Evolutionary conservation across 2,888 invertebrate species (phyloP).

Genomic region (Scotopteryx bipunctaria): DNA sequence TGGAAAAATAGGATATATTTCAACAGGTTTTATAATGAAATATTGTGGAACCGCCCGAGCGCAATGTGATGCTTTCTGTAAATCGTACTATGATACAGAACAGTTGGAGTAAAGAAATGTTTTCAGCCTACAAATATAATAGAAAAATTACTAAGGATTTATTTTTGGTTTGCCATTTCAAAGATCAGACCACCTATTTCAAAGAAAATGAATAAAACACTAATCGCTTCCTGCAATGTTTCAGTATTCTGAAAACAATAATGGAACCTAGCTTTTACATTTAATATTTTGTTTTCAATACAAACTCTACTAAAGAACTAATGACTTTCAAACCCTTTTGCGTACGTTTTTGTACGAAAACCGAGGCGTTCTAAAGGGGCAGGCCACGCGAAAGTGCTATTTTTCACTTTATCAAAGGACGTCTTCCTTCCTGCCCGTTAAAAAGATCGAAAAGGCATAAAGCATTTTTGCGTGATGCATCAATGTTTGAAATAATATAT

Average conservation of each 20-base stretch:
- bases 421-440: slow-evolving; percentile 71
- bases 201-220: too few species aligned
- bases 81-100: slow-evolving; percentile 4
- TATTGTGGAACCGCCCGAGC: slow-evolving; percentile 29
- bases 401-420: slow-evolving; percentile 79
- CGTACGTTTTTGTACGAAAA: slow-evolving; percentile 49
- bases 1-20: slow-evolving; percentile 49
- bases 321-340: slow-evolving; percentile 46
- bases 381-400: slow-evolving; percentile 67
- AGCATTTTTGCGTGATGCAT: slow-evolving; percentile 52
- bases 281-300: slow-evolving; percentile 20
- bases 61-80: slow-evolving; percentile 28
- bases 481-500: slow-evolving; percentile 5
- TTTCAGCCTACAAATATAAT: too few species aligned
- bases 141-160: too few species aligned
- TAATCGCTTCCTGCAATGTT: too few species aligned
- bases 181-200: too few species aligned
- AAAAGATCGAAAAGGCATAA: slow-evolving; percentile 72
- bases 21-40: slow-evolving; percentile 45
- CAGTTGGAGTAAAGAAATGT: too few species aligned
- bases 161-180: too few species aligned
- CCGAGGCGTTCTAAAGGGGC: slow-evolving; percentile 56
- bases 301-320: slow-evolving; percentile 36
- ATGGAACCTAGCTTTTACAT: slow-evolving; percentile 9
- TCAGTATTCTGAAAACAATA: background rate